Evolutionary conservation across 1,140 invertebrate species (phyloP).

Genomic region (Drosophila aff.): DNA sequence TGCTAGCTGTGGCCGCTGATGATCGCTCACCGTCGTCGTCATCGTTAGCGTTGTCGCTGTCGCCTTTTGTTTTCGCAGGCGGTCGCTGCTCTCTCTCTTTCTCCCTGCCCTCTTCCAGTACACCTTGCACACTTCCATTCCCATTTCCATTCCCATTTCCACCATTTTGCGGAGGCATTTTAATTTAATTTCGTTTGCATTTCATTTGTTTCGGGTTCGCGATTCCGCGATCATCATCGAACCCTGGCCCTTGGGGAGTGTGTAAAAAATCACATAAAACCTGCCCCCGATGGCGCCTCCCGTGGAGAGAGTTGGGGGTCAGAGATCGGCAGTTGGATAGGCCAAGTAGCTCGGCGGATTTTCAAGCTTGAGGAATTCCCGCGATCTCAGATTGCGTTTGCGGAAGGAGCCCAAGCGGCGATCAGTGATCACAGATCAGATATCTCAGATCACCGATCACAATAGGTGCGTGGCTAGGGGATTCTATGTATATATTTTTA

Average conservation of each 20-base stretch:
- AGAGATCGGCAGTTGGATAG: conserved; percentile 19
- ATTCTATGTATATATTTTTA: too few species aligned
- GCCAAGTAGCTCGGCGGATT: background rate
- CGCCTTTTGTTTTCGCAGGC: conserved; percentile 62
- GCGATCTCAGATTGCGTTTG: conserved; percentile 11
- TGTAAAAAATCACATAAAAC: conserved; percentile 84
- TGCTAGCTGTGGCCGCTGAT: conserved; percentile 39
- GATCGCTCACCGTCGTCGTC: conserved; percentile 67
- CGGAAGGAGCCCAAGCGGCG: conserved; percentile 1
- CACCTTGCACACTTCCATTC: conserved; percentile 29
- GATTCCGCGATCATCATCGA: conserved; percentile 31
- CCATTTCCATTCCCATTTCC: conserved; percentile 61
- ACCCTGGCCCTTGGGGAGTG: conserved; percentile 17
- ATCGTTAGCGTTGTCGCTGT: conserved; percentile 47
- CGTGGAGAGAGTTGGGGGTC: conserved; percentile 4
- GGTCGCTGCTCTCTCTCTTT: conserved; percentile 26
- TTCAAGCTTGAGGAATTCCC: conserved; percentile 22
- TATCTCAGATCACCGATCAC: background rate
- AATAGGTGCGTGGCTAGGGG: conserved; percentile 1
- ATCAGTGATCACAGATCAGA: conserved; percentile 13
- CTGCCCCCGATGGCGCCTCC: conserved; percentile 75
- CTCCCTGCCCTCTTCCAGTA: conserved; percentile 1
- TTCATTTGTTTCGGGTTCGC: conserved; percentile 56
- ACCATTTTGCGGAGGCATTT: conserved; percentile 61
- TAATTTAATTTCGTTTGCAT: conserved; percentile 77